Conservation (phyloP, 1,140 invertebrate species). For the Drosophila nebulosa region DNA sequence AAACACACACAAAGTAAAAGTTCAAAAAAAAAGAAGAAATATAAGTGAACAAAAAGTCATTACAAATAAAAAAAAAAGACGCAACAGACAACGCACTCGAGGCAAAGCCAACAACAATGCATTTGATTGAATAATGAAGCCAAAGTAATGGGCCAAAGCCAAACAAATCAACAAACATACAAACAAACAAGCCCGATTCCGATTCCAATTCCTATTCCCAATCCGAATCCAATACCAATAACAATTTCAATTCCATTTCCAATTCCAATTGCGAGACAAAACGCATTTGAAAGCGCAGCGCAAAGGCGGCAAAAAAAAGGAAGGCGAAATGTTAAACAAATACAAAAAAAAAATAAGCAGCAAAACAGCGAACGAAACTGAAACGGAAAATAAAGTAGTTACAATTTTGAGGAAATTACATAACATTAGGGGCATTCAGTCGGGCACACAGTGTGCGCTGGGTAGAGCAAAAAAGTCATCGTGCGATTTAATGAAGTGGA, state of each 20-base stretch:
- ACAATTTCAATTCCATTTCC: conserved; percentile 18
- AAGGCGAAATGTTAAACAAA: neutral
- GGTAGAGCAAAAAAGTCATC: conserved; percentile 49
- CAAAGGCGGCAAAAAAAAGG: conserved; percentile 17
- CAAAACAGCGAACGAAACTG: neutral
- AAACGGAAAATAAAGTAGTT: conserved; percentile 57
- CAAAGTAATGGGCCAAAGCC: conserved; percentile 58
- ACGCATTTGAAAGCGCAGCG: conserved; percentile 41
- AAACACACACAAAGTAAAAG: conserved; percentile 1
- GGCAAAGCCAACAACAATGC: conserved; percentile 43
- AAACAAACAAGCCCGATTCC: conserved; percentile 19
- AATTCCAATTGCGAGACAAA: conserved; percentile 34
- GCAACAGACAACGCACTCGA: conserved; percentile 16
- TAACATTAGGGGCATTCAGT: conserved; percentile 41
- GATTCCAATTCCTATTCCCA: conserved; percentile 7
- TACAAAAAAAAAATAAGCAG: conserved; percentile 39
- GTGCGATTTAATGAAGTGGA: conserved; percentile 71
- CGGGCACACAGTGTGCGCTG: conserved; percentile 14
- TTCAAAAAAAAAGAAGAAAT: neutral
- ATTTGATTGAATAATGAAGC: conserved; percentile 74
- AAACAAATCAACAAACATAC: conserved; percentile 36
- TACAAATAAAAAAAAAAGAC: neutral
- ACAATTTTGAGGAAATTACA: conserved; percentile 69
- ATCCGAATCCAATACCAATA: neutral
- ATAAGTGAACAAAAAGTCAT: neutral